Evolutionary conservation across 2,888 invertebrate genomes (phyloP), one percentile per base, ranked within the genome.

Genomic region (Pyralis farinalis): DNA sequence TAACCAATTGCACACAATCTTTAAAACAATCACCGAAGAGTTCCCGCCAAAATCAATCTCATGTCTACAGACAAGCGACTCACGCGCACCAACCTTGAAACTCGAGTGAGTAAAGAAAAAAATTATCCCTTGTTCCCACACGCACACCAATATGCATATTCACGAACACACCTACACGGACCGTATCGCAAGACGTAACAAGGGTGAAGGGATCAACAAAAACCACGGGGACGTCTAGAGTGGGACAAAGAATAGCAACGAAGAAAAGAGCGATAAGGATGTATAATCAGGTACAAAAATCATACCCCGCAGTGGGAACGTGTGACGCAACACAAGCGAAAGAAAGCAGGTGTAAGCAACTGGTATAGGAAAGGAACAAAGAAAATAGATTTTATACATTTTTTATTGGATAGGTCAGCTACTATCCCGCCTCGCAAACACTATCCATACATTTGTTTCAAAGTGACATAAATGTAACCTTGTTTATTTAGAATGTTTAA

Each of bases 171-270:
- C 77, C 70, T 56, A 78, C 78, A 76, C 66, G 48, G 21, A 42
- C 51, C 71, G 74, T 64, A 64, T 63, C 76, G 70, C 75, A 76
- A 55, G 47, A 52, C 54, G 58, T 67, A 78, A 74, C 80, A 82
- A 80, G 87, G 85, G 85, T 80, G 77, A 71, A 71, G 75, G 77
- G 71, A 66, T 59, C 63, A 60, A 78, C 69, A 77, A 80, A 79
- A 80, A 75, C 70, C 70, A 72, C 63, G 53, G 58, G 74, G 76
- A 75, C 78, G 75, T 71, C 71, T 69, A 40, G 66, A 80, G 61
- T 65, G 71, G 68, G 77, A 83, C 61, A 60, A 51, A 49, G 49
- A 49, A 58, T 57, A 41, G 30, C 35, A 49, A 51, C 44, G 46
- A 40, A 37, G 50, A 47, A 44, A 43, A 40, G 70, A 51, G 55